A percentile compares a stretch with the other conserved stretches of the same genome.
phyloP scores from a whole-genome alignment of 2,888 invertebrate species.

The Ectemnius lituratus region DNA sequence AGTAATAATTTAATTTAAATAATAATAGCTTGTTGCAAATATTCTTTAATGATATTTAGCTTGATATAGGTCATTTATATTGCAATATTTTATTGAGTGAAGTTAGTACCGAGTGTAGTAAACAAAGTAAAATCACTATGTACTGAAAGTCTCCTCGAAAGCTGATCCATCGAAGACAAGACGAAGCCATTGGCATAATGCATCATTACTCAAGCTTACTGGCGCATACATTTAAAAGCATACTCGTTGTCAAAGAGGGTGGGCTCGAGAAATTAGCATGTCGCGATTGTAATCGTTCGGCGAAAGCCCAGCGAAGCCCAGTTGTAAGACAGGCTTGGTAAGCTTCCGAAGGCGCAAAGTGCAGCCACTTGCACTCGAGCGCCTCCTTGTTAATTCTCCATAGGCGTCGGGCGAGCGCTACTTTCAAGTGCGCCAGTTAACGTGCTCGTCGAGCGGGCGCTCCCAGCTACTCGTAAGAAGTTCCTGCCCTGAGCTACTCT shows the following conservation, averaged over 20 bases:
- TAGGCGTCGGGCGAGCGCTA: conserved; percentile 62
- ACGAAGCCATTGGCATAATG: too few species aligned
- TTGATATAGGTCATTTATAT: too few species aligned
- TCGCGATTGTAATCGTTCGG: conserved; percentile 3
- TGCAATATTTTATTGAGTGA: too few species aligned
- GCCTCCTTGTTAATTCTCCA: conserved; percentile 69
- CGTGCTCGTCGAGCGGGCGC: conserved; percentile 36
- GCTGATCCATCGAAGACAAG: too few species aligned
- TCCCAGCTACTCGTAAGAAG: conserved; percentile 39
- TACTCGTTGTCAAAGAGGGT: not conserved
- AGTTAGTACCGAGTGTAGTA: too few species aligned
- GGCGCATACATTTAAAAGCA: too few species aligned
- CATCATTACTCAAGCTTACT: too few species aligned
- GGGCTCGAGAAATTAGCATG: conserved; percentile 31
- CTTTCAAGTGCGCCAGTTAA: conserved; percentile 68
- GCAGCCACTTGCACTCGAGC: conserved; percentile 58
- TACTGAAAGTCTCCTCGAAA: too few species aligned
- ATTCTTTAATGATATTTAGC: too few species aligned
- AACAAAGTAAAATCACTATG: too few species aligned
- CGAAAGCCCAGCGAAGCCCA: conserved; percentile 24
- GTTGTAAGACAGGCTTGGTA: conserved; percentile 20
- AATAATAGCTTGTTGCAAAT: too few species aligned
- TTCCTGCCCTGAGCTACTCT: conserved; percentile 35
- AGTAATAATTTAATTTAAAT: too few species aligned
- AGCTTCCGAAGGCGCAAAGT: conserved; percentile 39